Evolutionary conservation across 2,888 invertebrate species (phyloP), one percentile per base, ranked within the genome.

Genomic region (Protophormia terraenovae): DNA sequence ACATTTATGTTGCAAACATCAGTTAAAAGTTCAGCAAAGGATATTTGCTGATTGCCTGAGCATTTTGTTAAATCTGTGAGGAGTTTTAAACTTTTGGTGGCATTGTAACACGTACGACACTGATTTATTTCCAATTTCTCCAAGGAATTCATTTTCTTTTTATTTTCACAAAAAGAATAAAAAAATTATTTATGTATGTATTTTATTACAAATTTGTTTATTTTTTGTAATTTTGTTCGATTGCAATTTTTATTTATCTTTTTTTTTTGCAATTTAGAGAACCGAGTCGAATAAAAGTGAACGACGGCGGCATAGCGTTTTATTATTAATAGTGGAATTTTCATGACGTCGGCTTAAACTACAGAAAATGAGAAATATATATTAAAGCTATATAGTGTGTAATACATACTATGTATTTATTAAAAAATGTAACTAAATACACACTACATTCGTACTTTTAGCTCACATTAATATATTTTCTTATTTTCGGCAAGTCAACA

Each of bases 1-100:
- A 85, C 85, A 75, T 82, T 79, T 50, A 85, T 82, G 29, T 66
- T 69, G 16, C 71, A 50, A 8, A 85, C 78, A 27, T 82, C 82
- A 14, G 64, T 75, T n/a, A 85, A 73, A 22, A 85, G 73, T 32
- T 85, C 75, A 4, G 67, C 78, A 64, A 66, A 85, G 0, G 80
- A 76, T 35, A 76, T 76, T 60, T 80, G 71, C 38, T 38, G 45
- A 7, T 19, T 47, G 1, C 66, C 73, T n/a, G 24, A 14, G 1
- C 66, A 72, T 60, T 80, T 80, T 1, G 84, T 76, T 35, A 80
- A 7, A 76, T 76, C 71, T 6, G 76, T 22, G 3, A 78, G 19
- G 3, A 35, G 60, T 60, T 78, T 35, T 8, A 78, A 45, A 14
- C 47, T 60, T 38, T 78, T 78, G 35, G 24, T 69, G 24, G 69